Evolutionary conservation across 2,888 invertebrate species (phyloP).

Genomic region (Drepana falcataria): DNA sequence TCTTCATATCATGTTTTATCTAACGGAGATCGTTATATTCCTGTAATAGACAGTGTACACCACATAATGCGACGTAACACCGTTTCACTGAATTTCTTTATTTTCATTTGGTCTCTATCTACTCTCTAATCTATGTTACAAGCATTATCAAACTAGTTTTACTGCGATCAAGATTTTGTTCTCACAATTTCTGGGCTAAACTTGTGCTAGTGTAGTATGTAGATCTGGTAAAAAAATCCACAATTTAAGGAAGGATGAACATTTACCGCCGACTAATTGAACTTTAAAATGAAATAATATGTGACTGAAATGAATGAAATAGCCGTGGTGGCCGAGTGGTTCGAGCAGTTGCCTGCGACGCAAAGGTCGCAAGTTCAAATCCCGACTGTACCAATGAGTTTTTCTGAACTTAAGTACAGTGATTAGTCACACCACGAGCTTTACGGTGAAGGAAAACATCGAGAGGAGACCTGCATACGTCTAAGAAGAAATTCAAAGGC

Average conservation of each 20-base stretch:
- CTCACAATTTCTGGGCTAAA: constrained; percentile 1
- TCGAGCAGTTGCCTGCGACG: too few species aligned
- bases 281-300: too few species aligned
- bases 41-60: neutral
- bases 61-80: neutral
- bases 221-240: constrained; percentile 45
- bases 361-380: too few species aligned
- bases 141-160: constrained; percentile 1
- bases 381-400: too few species aligned
- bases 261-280: too few species aligned
- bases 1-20: neutral
- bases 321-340: too few species aligned
- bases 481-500: too few species aligned
- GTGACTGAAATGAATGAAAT: too few species aligned
- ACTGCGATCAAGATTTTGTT: neutral
- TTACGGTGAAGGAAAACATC: too few species aligned
- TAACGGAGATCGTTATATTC: neutral
- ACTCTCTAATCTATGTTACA: neutral
- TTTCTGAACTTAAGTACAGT: too few species aligned
- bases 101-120: constrained; percentile 2
- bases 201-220: neutral
- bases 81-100: neutral
- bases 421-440: too few species aligned
- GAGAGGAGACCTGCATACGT: too few species aligned
- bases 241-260: constrained; percentile 44